Conservation (phyloP, 2,888 invertebrate genomes). For the Hydrotaea diabolus region DNA sequence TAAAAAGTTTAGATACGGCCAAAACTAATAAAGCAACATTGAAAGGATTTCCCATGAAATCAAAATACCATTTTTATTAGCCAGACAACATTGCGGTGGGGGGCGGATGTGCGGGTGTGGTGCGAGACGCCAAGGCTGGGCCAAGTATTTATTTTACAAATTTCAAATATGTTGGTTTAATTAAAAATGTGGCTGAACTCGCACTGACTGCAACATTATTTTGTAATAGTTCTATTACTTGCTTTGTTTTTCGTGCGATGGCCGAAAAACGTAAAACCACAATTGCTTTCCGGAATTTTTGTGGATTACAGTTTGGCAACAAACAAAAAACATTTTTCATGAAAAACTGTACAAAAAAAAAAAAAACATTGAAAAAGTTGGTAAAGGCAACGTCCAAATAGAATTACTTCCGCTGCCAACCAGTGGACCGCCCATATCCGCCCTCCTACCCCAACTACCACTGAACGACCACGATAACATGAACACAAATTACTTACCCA, state of each 20-base stretch:
- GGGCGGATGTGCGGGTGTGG: neutral
- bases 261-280: constrained; percentile 25
- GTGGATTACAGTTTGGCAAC: constrained; percentile 38
- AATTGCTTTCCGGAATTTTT: constrained; percentile 27
- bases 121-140: neutral
- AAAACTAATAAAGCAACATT: constrained; percentile 7
- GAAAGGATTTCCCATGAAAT: neutral
- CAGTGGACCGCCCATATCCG: neutral
- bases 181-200: constrained; percentile 9
- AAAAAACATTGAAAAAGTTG: neutral
- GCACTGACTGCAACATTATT: constrained; percentile 18
- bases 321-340: constrained; percentile 12
- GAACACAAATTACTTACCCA: constrained; percentile 84
- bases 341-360: neutral
- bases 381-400: neutral
- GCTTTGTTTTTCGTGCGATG: neutral
- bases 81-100: neutral
- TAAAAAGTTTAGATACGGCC: constrained; percentile 22
- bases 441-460: neutral
- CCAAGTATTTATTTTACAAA: constrained; percentile 23
- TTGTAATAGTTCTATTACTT: constrained; percentile 28
- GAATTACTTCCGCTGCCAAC: neutral
- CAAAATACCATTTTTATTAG: constrained; percentile 22
- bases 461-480: neutral
- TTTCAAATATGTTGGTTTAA: constrained; percentile 43